Evolutionary conservation across 2,888 invertebrate species (phyloP), one percentile per base, ranked within the genome.

Genomic region (Orthosia gracilis): DNA sequence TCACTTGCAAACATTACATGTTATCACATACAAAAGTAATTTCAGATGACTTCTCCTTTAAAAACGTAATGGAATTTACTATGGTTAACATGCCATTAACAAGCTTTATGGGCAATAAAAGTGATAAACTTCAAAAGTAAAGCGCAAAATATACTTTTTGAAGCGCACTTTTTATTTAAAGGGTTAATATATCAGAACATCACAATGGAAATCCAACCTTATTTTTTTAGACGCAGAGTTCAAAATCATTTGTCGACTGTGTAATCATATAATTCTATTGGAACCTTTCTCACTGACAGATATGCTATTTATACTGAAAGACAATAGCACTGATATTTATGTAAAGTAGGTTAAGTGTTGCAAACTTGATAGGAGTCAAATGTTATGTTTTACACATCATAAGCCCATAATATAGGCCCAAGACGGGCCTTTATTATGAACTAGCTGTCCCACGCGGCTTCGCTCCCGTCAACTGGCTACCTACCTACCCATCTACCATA

Each of bases 41-140:
- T 80, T 83, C 66, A 85, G 63, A 63, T 40, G 86, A 82, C 77
- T 78, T 75, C 76, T 76, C 77, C 67, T 67, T 82, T 40, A 75
- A 81, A 83, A 80, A 76, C 45, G 63, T 62, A 49, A 71, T 78
- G 65, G 68, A 31, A 80, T 84, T 85, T 80, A 80, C 71, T 72
- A 81, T 57, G 70, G 71, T 65, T 84, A 83, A 80, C 74, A 55
- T 73, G 54, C 83, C 87, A 86, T 89, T 87, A 85, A 82, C 66
- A 73, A 74, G 63, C 40, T 89, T 88, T 87, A 89, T 85, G 76
- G 76, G 66, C 83, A 78, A 87, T 88, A 87, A 87, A 89, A 80
- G 76, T 86, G 87, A 89, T 88, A 89, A 86, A 87, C 76, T 75
- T 72, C 69, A 77, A 79, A 86, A 84, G 80, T 82, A 73, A 89